Evolutionary conservation across 2,888 invertebrate species (phyloP).

Genomic region (Stenodera caucasica): DNA sequence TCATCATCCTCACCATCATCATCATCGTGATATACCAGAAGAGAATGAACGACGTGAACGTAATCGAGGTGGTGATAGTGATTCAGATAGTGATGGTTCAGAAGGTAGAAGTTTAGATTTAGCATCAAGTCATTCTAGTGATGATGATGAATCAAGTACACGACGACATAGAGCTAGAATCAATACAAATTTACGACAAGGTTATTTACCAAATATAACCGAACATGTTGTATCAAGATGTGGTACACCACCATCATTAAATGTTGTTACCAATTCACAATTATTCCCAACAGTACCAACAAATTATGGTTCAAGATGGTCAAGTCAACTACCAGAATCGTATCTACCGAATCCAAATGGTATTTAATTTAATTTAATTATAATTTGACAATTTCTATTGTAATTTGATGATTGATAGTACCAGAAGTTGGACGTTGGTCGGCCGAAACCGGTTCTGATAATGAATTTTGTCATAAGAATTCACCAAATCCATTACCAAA

Average conservation of each 20-base stretch:
- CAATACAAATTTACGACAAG: conserved; percentile 39
- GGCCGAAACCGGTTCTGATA: conserved; percentile 77
- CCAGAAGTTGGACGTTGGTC: conserved; percentile 70
- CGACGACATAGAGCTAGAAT: conserved; percentile 48
- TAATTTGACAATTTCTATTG: too few relatives aligned
- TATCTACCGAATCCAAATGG: conserved; percentile 61
- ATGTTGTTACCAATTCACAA: conserved; percentile 68
- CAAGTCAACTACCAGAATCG: conserved; percentile 67
- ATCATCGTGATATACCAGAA: conserved; percentile 28
- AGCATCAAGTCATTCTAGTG: conserved; percentile 94
- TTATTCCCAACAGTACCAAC: conserved; percentile 68
- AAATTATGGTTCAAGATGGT: conserved; percentile 65
- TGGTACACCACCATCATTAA: conserved; percentile 64
- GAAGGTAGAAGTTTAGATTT: conserved; percentile 82
- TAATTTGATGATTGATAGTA: conserved; percentile 35
- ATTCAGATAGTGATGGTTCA: conserved; percentile 79
- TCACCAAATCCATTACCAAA: conserved; percentile 75
- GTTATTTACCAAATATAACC: conserved; percentile 67
- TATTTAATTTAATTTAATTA: conserved; percentile 32
- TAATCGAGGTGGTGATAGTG: conserved; percentile 59
- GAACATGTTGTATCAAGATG: conserved; percentile 56
- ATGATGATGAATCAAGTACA: conserved; percentile 74
- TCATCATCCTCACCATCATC: conserved; percentile 54
- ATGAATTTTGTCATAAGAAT: conserved; percentile 65
- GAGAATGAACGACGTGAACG: conserved; percentile 38